Evolutionary conservation across 2,113 vertebrate genomes (phyloP), one percentile per base, ranked within the genome.

Genomic region (Sisor rabdophorus): DNA sequence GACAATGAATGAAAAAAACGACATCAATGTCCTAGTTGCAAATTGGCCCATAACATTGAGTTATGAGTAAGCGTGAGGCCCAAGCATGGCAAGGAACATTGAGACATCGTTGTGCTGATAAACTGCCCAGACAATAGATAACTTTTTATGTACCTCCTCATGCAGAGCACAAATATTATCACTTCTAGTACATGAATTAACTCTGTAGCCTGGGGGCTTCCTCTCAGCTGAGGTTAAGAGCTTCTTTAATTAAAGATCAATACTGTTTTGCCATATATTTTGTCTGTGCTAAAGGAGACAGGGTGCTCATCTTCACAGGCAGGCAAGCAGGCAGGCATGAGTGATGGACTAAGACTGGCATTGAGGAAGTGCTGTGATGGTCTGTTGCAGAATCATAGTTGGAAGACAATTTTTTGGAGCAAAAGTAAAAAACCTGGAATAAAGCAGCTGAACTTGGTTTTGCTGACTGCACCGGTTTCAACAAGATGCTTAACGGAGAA

Each of bases 191-290:
- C 90, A 92, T 92, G 91, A 92, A 92, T 91, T 90, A 92, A 91
- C 90, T 90, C 85, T 70, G 85, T 86, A 87, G 88, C 89, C 89
- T 88, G 80, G 89, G 91, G 89, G 89, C 80, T 79, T 86, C 83
- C 78, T 84, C 86, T 87, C 83, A 85, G 88, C 89, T 87, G 90
- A 90, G 90, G 91, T 91, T 92, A 92, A 92, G 91, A 92, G 90
- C 89, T 89, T 88, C 90, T 92, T 92, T 92, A 92, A 92, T 92
- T 92, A 92, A 92, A 92, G 89, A 92, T 92, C 91, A 90, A 92
- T 92, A 91, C 79, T 76, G 84, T 90, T 87, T 89, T 88, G 87
- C 87, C 82, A 82, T 91, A 90, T 91, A 89, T 92, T 91, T 86
- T 84, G 70, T 69, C 81, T 79, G 82, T 87, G 81, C 82, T 84